Conservation (phyloP, 2,888 invertebrate genomes). For the Ypsolopha scabrella region DNA sequence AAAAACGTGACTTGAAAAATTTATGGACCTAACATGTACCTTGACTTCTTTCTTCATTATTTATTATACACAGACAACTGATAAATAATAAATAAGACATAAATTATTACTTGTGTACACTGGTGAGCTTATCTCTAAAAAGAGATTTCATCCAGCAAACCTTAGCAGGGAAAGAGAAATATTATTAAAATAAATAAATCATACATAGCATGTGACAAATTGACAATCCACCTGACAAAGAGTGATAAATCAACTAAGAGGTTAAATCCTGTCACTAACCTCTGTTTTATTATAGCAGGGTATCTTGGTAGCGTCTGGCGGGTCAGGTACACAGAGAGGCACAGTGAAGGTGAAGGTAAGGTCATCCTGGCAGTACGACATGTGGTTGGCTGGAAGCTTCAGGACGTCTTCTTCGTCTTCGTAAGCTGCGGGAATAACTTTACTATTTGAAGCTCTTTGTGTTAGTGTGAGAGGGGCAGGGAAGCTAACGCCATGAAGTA, state of each 20-base stretch:
- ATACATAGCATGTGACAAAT: too few relatives aligned
- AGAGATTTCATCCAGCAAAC: too few relatives aligned
- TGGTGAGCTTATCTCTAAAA: too few relatives aligned
- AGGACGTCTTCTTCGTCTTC: conserved; percentile 69
- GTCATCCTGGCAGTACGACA: conserved; percentile 65
- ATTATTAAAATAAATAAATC: too few relatives aligned
- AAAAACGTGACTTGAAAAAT: too few relatives aligned
- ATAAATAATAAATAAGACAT: too few relatives aligned
- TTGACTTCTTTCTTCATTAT: too few relatives aligned
- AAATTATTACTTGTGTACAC: too few relatives aligned
- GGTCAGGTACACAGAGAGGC: conserved; percentile 72
- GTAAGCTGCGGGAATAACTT: conserved; percentile 59
- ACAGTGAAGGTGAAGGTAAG: conserved; percentile 66
- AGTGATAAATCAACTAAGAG: not conserved
- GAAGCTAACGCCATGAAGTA: not conserved
- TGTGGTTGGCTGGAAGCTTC: conserved; percentile 49
- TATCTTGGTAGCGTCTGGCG: conserved; percentile 69
- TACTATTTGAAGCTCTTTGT: not conserved
- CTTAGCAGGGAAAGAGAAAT: too few relatives aligned
- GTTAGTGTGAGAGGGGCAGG: not conserved
- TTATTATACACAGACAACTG: too few relatives aligned
- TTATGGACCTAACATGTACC: too few relatives aligned
- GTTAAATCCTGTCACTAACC: conserved; percentile 29
- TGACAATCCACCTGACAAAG: too few relatives aligned
- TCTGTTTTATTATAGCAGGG: conserved; percentile 78